Percentiles rank a stretch among this genome's conserved stretches.
phyloP scores from a whole-genome alignment of 2,797 vertebrate species.

The Hoplostethus mediterraneus region DNA sequence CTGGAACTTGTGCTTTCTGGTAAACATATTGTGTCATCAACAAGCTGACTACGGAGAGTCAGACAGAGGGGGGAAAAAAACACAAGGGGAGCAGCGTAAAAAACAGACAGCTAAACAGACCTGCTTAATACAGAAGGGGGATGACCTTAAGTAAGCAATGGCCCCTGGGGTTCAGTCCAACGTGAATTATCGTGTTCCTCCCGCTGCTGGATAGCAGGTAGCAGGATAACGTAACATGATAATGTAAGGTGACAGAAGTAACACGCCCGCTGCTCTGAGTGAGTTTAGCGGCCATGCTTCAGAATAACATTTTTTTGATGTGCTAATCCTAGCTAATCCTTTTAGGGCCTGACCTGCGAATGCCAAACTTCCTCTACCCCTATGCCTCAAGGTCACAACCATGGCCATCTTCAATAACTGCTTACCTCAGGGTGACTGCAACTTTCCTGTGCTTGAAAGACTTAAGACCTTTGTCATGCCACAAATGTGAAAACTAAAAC shows the following conservation, averaged over 20 bases:
- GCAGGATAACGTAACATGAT: not conserved
- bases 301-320: not conserved
- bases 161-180: not conserved
- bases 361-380: not conserved
- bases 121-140: conserved; percentile 3
- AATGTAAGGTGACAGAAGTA: not conserved
- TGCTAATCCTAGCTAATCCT: not conserved
- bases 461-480: too few species aligned
- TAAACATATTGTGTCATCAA: conserved; percentile 12
- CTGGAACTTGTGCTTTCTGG: conserved; percentile 21
- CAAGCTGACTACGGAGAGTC: conserved; percentile 9
- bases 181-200: not conserved
- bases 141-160: conserved; percentile 31
- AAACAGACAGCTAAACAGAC: conserved; percentile 31
- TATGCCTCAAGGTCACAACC: not conserved
- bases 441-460: not conserved
- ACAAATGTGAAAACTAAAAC: not conserved
- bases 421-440: not conserved
- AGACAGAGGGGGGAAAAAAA: not conserved
- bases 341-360: not conserved
- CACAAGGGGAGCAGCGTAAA: conserved; percentile 23
- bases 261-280: not conserved
- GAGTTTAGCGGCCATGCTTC: not conserved
- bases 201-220: not conserved
- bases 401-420: not conserved